These are phyloP conservation scores for Argyresthia albistria DNA, from an alignment of 2,888 invertebrate species.

Conservation along the genomic window DNA sequence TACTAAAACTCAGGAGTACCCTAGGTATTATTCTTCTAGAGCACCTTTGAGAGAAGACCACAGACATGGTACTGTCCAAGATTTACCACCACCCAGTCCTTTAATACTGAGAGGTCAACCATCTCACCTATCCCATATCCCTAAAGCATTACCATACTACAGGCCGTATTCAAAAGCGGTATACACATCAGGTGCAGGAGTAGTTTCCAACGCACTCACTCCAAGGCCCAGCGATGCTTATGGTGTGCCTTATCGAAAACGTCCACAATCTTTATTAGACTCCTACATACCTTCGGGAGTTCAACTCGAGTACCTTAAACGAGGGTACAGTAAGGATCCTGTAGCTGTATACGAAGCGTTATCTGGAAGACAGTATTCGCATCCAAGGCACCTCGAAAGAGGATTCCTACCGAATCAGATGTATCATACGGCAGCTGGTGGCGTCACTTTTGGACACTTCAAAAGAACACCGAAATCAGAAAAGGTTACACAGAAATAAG, in stretches of 20 bases:
- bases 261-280: conserved; percentile 68
- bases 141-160: conserved; percentile 48
- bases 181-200: conserved; percentile 31
- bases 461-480: conserved; percentile 51
- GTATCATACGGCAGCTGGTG: conserved; percentile 57
- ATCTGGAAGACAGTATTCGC: conserved; percentile 36
- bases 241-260: conserved; percentile 32
- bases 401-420: conserved; percentile 66
- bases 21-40: conserved; percentile 44
- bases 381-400: conserved; percentile 46
- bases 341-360: conserved; percentile 52
- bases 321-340: conserved; percentile 55
- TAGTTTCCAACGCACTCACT: conserved; percentile 25
- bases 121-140: conserved; percentile 45
- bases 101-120: conserved; percentile 39
- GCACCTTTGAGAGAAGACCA: conserved; percentile 40
- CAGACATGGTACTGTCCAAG: conserved; percentile 28
- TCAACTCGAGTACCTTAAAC: conserved; percentile 58
- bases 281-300: conserved; percentile 74
- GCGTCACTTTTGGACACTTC: conserved; percentile 53
- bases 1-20: conserved; percentile 28
- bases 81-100: conserved; percentile 48
- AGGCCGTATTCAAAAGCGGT: conserved; percentile 46
- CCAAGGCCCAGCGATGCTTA: conserved; percentile 34
- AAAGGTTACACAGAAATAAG: conserved; percentile 17